Percentiles rank a stretch among this genome's conserved stretches.
These are phyloP conservation scores for Eupithecia subumbrata DNA, from an alignment of 2,888 invertebrate genomes.

Conservation along the genomic window DNA sequence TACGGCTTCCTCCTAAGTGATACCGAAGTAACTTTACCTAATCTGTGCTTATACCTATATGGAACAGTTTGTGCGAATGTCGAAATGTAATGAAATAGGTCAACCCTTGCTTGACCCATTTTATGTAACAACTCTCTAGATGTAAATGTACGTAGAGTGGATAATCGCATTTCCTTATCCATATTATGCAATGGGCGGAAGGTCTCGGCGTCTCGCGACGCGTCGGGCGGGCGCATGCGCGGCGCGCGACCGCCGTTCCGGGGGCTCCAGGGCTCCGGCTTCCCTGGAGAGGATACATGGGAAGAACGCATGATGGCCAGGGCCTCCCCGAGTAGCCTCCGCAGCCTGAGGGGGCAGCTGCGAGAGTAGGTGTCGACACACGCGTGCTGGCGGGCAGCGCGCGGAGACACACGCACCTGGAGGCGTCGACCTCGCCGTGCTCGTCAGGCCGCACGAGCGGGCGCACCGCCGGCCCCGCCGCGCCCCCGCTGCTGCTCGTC, in stretches of 20 bases:
- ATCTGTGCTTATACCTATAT: too few relatives aligned
- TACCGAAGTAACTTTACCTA: too few relatives aligned
- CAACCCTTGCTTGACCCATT: not conserved
- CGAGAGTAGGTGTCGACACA: too few relatives aligned
- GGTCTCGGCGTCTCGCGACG: not conserved
- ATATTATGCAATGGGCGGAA: not conserved
- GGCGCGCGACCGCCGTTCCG: not conserved
- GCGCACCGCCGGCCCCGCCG: constrained; percentile 63
- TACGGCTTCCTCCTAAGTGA: too few relatives aligned
- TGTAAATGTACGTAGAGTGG: too few relatives aligned
- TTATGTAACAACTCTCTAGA: not conserved
- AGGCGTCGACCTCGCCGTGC: constrained; percentile 93
- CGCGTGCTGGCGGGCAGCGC: too few relatives aligned
- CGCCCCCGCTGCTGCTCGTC: constrained; percentile 28
- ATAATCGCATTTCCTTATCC: not conserved
- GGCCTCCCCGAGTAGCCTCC: too few relatives aligned
- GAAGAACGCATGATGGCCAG: not conserved
- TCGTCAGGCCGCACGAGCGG: constrained; percentile 93
- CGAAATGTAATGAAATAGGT: not conserved
- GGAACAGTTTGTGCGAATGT: not conserved
- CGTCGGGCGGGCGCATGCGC: not conserved
- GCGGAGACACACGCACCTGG: constrained; percentile 76
- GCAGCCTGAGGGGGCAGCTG: too few relatives aligned
- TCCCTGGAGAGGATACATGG: not conserved
- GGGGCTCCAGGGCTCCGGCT: not conserved